Conservation (phyloP, 2,797 vertebrate species). For the Trachops cirrhosus region DNA sequence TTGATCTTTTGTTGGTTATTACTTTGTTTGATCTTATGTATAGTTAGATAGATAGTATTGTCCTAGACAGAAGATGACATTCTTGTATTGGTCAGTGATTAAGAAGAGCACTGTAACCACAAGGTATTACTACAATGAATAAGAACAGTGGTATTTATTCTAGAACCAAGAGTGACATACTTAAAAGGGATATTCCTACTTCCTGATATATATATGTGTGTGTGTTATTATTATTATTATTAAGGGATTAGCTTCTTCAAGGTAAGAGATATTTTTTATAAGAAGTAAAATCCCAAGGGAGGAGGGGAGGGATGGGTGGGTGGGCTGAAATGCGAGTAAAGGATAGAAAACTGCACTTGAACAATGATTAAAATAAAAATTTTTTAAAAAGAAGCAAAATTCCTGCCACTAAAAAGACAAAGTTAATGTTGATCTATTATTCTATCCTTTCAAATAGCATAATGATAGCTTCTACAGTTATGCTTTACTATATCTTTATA, state of each 20-base stretch:
- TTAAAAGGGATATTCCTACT: background rate
- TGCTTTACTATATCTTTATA: background rate
- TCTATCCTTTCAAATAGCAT: background rate
- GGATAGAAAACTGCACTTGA: too few species aligned
- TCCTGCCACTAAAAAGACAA: background rate
- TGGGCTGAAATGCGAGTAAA: too few species aligned
- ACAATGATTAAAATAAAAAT: too few species aligned
- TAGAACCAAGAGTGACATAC: background rate
- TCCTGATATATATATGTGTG: background rate
- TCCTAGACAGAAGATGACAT: background rate
- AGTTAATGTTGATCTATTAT: background rate
- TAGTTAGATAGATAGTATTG: background rate
- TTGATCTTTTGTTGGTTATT: background rate
- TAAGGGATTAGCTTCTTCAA: slow-evolving; percentile 10
- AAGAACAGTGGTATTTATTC: background rate
- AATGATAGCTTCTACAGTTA: background rate
- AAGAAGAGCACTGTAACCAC: background rate
- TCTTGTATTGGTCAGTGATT: background rate
- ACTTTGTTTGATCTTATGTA: background rate
- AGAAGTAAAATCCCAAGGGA: background rate
- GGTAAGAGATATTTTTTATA: background rate
- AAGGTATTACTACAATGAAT: background rate
- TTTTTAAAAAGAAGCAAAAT: slow-evolving; percentile 17
- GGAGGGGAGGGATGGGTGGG: too few species aligned
- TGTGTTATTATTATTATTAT: background rate